Conservation (phyloP, 2,888 invertebrate species). For the Laothoe populi region DNA sequence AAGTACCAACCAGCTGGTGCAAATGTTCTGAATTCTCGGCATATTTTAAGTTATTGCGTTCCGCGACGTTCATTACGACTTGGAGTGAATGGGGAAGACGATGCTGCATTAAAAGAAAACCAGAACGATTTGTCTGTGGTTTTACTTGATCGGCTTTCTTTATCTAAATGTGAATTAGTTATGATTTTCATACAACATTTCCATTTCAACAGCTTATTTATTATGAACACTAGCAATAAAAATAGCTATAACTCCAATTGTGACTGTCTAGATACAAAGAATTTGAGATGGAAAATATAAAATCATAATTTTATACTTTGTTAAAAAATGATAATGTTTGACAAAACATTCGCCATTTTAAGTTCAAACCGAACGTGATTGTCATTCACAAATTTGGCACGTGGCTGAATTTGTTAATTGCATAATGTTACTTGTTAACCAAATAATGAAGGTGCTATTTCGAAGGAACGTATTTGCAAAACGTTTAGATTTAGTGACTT, state of each 20-base stretch:
- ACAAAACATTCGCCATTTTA: background rate
- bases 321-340: background rate
- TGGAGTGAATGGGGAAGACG: background rate
- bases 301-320: too few relatives aligned
- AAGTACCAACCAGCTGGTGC: constrained; percentile 34
- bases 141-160: constrained; percentile 10
- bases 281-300: too few relatives aligned
- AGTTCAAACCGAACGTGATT: background rate
- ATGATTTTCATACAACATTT: too few relatives aligned
- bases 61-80: constrained; percentile 41
- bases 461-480: background rate
- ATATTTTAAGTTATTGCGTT: constrained; percentile 52
- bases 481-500: background rate
- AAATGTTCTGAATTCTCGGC: constrained; percentile 47
- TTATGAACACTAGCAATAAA: too few relatives aligned
- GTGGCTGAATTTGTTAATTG: background rate
- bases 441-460: background rate
- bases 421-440: background rate
- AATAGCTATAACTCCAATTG: too few relatives aligned
- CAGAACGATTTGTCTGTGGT: background rate
- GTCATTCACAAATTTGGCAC: background rate
- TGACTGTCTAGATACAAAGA: too few relatives aligned
- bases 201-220: too few relatives aligned
- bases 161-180: background rate
- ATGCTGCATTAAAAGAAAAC: constrained; percentile 13